Base-by-base conservation (phyloP, 2,113 vertebrate genomes). In the Nymphicus hollandicus region DNA sequence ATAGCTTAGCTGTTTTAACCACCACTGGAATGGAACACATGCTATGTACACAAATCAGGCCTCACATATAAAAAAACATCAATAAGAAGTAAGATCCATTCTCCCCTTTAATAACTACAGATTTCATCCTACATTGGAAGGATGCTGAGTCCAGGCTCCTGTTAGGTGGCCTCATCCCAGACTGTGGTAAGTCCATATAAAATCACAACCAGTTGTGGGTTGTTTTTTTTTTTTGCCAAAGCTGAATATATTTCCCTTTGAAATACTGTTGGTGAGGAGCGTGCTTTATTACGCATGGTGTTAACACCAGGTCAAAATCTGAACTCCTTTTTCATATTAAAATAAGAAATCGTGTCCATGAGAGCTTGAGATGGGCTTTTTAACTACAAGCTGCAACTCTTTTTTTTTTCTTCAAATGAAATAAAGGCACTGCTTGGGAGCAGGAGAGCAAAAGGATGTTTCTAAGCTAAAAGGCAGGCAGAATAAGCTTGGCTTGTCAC, bases 401-500 rank as follows among this genome's bases (percentile, higher is more conserved):
- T 44, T 64, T 29, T 44, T 44, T 65, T 58, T 58, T n/a, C 31
- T 69, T 86, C 53, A 52, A 52, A 74, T 80, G 33, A 88, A 81
- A 77, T 86, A 78, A 90, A 94, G 60, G 43, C 80, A 20, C 27
- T 86, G 28, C 43, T 87, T 71, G 24, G 81, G 85, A 91, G 37
- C 71, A 84, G 78, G 65, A 94, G 85, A 85, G 63, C 72, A 64
- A 91, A 92, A 91, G 28, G 95, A 80, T 87, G n/a, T 92, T 92
- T 88, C 77, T 93, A 74, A 95, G 83, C 85, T 92, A 69, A 92
- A 92, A 93, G 63, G 64, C 92, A 96, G 85, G 88, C 61, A 50
- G 86, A 79, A 85, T 86, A 92, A 92, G 44, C 53, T 86, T 97
- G 94, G 95, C 91, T 84, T 93, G 65, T 91, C 93, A 85, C 84